These are phyloP conservation scores for Sebastes matsubarae DNA, from an alignment of 2,797 vertebrate genomes.

Conservation along the genomic window DNA sequence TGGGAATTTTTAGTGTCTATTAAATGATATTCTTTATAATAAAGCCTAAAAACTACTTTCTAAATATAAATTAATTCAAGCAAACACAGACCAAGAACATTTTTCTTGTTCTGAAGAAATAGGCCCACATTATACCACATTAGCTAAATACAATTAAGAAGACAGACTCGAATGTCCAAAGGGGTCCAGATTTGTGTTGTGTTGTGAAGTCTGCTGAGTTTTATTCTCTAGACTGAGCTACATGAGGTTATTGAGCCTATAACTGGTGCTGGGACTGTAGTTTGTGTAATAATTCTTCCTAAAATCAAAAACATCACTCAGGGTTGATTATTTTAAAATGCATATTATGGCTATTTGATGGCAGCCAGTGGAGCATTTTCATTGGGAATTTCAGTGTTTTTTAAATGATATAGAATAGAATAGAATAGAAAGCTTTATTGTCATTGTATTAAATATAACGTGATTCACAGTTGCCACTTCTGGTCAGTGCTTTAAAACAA, in stretches of 20 bases:
- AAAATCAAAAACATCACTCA: constrained; percentile 22
- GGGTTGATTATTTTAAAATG: constrained; percentile 32
- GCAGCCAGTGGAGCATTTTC: not conserved
- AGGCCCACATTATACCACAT: not conserved
- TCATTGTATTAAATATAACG: too few species aligned
- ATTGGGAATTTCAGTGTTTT: not conserved
- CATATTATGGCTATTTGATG: not conserved
- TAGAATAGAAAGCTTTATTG: too few species aligned
- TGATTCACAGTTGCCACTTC: too few species aligned
- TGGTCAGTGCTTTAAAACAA: too few species aligned
- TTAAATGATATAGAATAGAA: not conserved
- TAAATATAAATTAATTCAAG: not conserved
- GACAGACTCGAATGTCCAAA: constrained; percentile 91
- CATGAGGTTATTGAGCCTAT: not conserved
- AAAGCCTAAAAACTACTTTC: not conserved
- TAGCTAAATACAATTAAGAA: too few species aligned
- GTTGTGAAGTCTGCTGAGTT: constrained; percentile 48
- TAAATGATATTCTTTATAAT: not conserved
- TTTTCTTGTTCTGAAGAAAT: not conserved
- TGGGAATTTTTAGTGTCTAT: not conserved
- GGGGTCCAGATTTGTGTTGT: constrained; percentile 85
- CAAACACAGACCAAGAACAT: not conserved
- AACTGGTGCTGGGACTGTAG: not conserved
- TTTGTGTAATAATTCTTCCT: constrained; percentile 25
- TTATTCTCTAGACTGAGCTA: not conserved